Base-by-base conservation (phyloP, 1,140 invertebrate species). In the Drosophila albomicans region DNA sequence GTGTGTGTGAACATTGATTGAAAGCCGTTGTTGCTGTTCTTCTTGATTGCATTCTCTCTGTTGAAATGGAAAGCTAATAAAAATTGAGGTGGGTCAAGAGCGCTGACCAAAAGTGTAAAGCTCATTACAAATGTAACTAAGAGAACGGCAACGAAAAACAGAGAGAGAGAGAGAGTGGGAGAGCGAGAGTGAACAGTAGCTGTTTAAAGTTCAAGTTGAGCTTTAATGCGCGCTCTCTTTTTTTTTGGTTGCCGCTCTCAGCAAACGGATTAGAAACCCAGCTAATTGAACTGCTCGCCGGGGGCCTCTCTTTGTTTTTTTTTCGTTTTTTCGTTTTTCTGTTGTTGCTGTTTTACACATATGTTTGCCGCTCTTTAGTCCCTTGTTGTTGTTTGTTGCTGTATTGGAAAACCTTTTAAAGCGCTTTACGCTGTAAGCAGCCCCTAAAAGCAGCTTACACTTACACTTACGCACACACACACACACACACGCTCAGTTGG, bases 401-500 rank as follows among this genome's bases (percentile, higher is more conserved):
- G 41, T 56, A 77, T 67, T 79, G 75, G 52, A 67, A 82, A 87
- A 79, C 72, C 82, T 79, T 87, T 87, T 87, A 87, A 87, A 82
- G 82, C 82, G 82, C 82, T 86, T 57, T 73, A 16, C 62, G 62
- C 82, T 82, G 79, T 86, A 82, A 82, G 65, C 82, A 74, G 68
- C 79, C 68, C 69, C 84, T 87, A 82, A 86, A 82, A 87, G 82
- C 71, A 52, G 82, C 82, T 87, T 87, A 87, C 49, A 51, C 82
- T 86, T 86, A 86, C 54, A 43, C 64, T 16, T 13, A 64, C 48
- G 16, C 71, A 75, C 64, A 51, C 57, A 54, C 66, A 56, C 57
- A 54, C 48, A 45, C 49, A 43, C 45, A 20, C 49, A 43, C 45
- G 15, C 16, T 6, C 43, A 35, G 49, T 49, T 67, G 59, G 16